phyloP scores from a whole-genome alignment of 2,797 vertebrate genomes.

The Mormyrus hasselquistii region DNA sequence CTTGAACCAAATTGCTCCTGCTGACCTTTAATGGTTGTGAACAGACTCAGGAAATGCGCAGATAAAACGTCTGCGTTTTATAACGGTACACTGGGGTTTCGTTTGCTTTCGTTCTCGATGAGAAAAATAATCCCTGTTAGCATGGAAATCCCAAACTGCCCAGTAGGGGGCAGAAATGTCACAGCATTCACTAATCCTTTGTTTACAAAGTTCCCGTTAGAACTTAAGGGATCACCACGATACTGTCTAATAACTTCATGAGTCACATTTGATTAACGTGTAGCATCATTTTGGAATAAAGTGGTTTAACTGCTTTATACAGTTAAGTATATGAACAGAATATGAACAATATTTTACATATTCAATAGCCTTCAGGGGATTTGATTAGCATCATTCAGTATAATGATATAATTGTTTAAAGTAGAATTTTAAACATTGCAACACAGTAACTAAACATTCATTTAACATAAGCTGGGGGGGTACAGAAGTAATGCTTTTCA shows the following conservation, averaged over 20 bases:
- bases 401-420: neutral
- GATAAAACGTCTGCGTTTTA: neutral
- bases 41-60: neutral
- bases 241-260: neutral
- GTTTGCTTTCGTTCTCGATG: neutral
- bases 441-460: neutral
- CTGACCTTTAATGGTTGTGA: neutral
- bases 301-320: neutral
- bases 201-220: neutral
- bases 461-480: neutral
- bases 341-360: neutral
- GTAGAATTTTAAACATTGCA: neutral
- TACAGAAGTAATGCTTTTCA: neutral
- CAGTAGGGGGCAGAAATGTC: neutral
- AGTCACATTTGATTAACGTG: neutral
- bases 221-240: neutral
- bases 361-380: neutral
- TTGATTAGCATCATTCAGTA: neutral
- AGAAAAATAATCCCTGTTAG: neutral
- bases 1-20: neutral
- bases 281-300: neutral
- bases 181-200: neutral
- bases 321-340: neutral
- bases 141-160: neutral
- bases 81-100: neutral